Evolutionary conservation across 2,113 vertebrate genomes (phyloP).

Genomic region (Megatriorchis doriae): DNA sequence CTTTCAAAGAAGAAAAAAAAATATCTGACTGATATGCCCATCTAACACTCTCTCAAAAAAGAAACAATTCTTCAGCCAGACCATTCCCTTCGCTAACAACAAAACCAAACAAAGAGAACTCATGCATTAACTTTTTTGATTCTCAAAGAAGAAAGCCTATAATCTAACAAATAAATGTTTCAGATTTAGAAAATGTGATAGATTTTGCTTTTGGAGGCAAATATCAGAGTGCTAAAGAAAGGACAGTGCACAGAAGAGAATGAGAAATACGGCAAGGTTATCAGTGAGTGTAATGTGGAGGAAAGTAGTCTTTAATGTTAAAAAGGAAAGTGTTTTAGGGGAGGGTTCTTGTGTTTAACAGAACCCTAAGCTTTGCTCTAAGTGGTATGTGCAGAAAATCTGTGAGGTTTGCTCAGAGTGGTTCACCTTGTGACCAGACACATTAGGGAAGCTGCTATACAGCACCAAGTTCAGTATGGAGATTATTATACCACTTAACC

Average conservation of each 20-base stretch:
- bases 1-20: not conserved
- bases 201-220: not conserved
- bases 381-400: not conserved
- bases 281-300: not conserved
- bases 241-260: not conserved
- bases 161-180: not conserved
- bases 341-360: not conserved
- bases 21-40: not conserved
- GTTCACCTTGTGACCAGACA: not conserved
- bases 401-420: not conserved
- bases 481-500: slow-evolving; percentile 7
- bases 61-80: not conserved
- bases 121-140: not conserved
- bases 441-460: not conserved
- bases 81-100: not conserved
- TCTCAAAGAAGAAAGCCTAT: not conserved
- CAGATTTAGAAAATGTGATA: not conserved
- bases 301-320: not conserved
- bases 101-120: not conserved
- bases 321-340: not conserved
- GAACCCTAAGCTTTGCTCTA: not conserved
- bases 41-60: not conserved
- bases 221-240: not conserved
- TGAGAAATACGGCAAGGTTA: not conserved
- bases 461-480: not conserved